phyloP scores from a whole-genome alignment of 35 echinoderm and acorn worm genomes.

The Anneissia japonica region DNA sequence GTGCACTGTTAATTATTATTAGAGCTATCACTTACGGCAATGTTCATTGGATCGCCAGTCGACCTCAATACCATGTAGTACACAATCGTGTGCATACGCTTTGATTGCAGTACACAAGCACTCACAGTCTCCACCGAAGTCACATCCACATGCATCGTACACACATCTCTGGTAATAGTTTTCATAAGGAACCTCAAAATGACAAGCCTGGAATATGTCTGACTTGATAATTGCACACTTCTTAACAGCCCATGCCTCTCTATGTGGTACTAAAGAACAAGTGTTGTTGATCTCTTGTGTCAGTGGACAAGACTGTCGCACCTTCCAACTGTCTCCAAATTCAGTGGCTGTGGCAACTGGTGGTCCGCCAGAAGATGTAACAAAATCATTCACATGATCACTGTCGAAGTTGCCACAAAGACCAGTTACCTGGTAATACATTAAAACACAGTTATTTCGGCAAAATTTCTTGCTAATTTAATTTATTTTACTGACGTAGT shows the following conservation, averaged over 20 bases:
- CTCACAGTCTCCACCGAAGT: conserved; percentile 7
- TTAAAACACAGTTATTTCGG: no score
- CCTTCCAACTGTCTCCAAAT: conserved; percentile 14
- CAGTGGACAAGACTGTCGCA: neutral
- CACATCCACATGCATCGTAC: conserved; percentile 1
- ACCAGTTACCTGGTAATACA: neutral
- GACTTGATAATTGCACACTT: neutral
- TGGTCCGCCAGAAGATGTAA: neutral
- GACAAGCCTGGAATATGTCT: neutral
- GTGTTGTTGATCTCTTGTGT: neutral
- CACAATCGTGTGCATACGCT: conserved; percentile 9
- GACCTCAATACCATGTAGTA: neutral
- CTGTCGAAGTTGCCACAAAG: conserved; percentile 13
- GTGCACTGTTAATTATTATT: no score
- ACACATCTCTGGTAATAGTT: neutral
- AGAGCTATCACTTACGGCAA: conserved; percentile 15
- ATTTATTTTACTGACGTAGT: no score
- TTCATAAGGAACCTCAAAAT: neutral
- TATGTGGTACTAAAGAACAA: neutral
- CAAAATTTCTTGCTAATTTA: no score
- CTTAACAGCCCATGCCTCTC: neutral
- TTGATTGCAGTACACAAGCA: conserved; percentile 1
- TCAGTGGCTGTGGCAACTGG: conserved; percentile 1
- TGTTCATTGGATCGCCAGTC: neutral
- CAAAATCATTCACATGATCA: neutral